These are phyloP conservation scores for Sphaerophoria taeniata DNA, from an alignment of 2,888 invertebrate genomes.

Conservation along the genomic window DNA sequence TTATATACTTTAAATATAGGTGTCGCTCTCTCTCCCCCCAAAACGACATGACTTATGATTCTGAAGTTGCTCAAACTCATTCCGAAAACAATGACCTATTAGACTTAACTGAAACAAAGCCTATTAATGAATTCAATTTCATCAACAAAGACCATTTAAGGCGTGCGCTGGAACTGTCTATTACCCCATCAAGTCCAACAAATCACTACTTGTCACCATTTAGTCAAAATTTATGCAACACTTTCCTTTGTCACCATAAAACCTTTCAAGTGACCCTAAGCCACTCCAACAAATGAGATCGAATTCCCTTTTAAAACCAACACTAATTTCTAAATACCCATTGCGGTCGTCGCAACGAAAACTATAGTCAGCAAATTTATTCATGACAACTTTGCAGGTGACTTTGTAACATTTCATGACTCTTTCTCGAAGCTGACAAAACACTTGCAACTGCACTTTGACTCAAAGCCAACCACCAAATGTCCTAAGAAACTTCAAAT, in stretches of 20 bases:
- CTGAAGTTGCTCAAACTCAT: conserved; percentile 13
- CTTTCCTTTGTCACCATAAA: conserved; percentile 23
- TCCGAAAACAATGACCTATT: background rate
- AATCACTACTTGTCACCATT: conserved; percentile 41
- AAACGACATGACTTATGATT: conserved; percentile 28
- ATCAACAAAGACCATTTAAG: conserved; percentile 27
- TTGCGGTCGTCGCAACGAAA: conserved; percentile 56
- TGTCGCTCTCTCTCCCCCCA: too few species aligned
- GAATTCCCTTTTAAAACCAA: conserved; percentile 8
- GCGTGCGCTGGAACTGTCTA: conserved; percentile 3
- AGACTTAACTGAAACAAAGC: background rate
- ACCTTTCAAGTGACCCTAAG: conserved; percentile 13
- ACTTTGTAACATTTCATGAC: conserved; percentile 73
- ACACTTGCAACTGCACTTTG: conserved; percentile 72
- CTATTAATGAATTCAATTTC: conserved; percentile 32
- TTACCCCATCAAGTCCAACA: conserved; percentile 4
- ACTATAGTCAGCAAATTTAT: conserved; percentile 67
- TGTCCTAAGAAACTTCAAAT: conserved; percentile 51
- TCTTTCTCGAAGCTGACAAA: conserved; percentile 58
- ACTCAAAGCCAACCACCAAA: conserved; percentile 13
- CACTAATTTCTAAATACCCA: background rate
- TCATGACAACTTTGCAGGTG: conserved; percentile 70
- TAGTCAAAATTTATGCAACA: conserved; percentile 38
- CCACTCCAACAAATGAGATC: conserved; percentile 17
- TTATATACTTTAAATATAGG: too few species aligned